Conservation (phyloP, 2,888 invertebrate species). For the Mechanitis mazaeus region DNA sequence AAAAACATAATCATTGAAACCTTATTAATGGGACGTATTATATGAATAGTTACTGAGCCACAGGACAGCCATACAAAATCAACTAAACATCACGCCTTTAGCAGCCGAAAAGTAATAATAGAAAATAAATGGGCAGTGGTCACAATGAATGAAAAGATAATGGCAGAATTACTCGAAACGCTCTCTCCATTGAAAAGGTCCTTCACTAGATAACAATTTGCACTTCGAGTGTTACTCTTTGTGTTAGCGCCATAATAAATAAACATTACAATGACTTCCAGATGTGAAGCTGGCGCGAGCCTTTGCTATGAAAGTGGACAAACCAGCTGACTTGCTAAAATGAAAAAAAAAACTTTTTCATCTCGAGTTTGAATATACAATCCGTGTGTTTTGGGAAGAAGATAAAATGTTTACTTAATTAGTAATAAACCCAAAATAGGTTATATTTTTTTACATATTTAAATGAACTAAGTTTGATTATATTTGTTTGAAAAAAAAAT, state of each 20-base stretch:
- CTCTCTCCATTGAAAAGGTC: slow-evolving; percentile 61
- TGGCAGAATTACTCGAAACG: slow-evolving; percentile 71
- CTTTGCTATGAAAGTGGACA: slow-evolving; percentile 38
- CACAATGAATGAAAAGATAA: slow-evolving; percentile 68
- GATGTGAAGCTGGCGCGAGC: slow-evolving; percentile 56
- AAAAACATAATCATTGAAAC: slow-evolving; percentile 2
- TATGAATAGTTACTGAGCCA: background rate
- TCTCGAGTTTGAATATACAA: background rate
- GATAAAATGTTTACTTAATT: too few species aligned
- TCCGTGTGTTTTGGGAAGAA: too few species aligned
- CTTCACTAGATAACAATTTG: slow-evolving; percentile 71
- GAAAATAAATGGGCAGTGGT: slow-evolving; percentile 64
- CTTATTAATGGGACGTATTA: slow-evolving; percentile 1
- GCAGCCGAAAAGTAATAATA: slow-evolving; percentile 59
- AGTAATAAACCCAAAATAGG: too few species aligned
- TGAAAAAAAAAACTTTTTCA: background rate
- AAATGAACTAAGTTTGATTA: too few species aligned
- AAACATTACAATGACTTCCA: slow-evolving; percentile 66
- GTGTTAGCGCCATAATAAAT: slow-evolving; percentile 62
- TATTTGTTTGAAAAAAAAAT: too few species aligned
- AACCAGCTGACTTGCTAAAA: slow-evolving; percentile 35
- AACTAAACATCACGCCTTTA: slow-evolving; percentile 62
- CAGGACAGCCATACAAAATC: slow-evolving; percentile 9
- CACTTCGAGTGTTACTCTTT: slow-evolving; percentile 59
- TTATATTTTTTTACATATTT: too few species aligned